Base-by-base conservation (phyloP, 2,888 invertebrate genomes). In the Tricholauxania praeusta region DNA sequence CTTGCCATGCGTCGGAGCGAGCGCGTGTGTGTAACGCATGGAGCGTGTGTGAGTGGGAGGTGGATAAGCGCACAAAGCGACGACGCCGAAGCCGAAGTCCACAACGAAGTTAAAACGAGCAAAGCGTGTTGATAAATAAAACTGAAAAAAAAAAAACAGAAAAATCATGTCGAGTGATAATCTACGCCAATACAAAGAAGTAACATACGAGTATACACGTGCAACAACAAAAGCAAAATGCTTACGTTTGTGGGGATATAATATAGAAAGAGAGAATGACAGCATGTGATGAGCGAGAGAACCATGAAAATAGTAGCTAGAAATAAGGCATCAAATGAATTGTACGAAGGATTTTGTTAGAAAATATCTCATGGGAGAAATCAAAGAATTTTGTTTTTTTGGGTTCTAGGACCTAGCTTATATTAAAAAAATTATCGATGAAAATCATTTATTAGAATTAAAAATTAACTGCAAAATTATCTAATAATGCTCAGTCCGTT, bases 181-280 rank as follows among this genome's bases (percentile, higher is more conserved):
- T 82, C 83, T 79, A 75, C 78, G 75, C 80, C 80, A 83, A 80
- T 80, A 77, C 79, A 72, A 68, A 73, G 74, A 73, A 76, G 75
- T 73, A 75, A 76, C 69, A 57, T 12, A 39, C 39, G 39, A 39
- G 39, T 39, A 10, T 39, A 39, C 39, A 39, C 39, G 32, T 15
- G 47, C 60, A 59, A 59, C 71, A 59, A 72, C 52, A 48, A 67
- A 63, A 32, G 14, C 51, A 32, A 51, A 39, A 48, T 55, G 6
- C 28, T 12, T 17, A 19, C 3, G 57, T 68, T 49, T 15, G 57
- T 32, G 19, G 68, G n/a, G 10, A 48, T 67, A 12, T 48, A 67
- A 48, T 67, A 57, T 53, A 19, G 8, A 49, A 28, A n/a, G 60
- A 39, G 39, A 62, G 39, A 22, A 28, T 28, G 60, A 19, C 12